Evolutionary conservation across 2,888 invertebrate species (phyloP).

Genomic region (Carpatolechia fugitivella): DNA sequence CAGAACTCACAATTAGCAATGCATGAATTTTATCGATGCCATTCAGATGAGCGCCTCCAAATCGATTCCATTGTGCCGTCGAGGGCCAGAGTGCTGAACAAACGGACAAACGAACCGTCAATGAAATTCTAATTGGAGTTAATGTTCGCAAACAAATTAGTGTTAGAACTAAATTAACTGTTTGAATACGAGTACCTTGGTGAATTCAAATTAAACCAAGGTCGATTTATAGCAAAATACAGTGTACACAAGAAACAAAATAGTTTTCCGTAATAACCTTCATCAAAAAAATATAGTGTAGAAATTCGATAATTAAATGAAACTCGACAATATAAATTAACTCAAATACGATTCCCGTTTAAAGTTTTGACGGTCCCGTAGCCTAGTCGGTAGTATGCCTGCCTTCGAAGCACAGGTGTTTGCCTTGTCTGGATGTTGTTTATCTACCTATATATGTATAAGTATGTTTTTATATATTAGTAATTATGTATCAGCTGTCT

Average conservation of each 20-base stretch:
- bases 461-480: too few species aligned
- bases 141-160: slow-evolving; percentile 13
- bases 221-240: background rate
- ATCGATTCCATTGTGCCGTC: slow-evolving; percentile 31
- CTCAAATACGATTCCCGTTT: too few species aligned
- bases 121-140: slow-evolving; percentile 10
- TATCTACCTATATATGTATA: too few species aligned
- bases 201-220: background rate
- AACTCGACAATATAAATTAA: too few species aligned
- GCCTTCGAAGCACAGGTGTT: too few species aligned
- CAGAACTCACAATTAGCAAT: slow-evolving; percentile 46
- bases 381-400: too few species aligned
- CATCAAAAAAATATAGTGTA: background rate
- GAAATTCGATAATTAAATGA: too few species aligned
- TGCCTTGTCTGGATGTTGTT: too few species aligned
- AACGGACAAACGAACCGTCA: slow-evolving; percentile 22
- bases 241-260: too few species aligned
- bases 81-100: slow-evolving; percentile 25
- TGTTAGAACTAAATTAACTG: background rate
- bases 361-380: too few species aligned
- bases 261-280: background rate
- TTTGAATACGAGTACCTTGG: background rate
- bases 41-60: slow-evolving; percentile 22
- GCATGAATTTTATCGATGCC: slow-evolving; percentile 30
- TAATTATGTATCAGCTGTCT: too few species aligned